phyloP scores from a whole-genome alignment of 2,113 vertebrate genomes.

The Triplophysa siluroides region DNA sequence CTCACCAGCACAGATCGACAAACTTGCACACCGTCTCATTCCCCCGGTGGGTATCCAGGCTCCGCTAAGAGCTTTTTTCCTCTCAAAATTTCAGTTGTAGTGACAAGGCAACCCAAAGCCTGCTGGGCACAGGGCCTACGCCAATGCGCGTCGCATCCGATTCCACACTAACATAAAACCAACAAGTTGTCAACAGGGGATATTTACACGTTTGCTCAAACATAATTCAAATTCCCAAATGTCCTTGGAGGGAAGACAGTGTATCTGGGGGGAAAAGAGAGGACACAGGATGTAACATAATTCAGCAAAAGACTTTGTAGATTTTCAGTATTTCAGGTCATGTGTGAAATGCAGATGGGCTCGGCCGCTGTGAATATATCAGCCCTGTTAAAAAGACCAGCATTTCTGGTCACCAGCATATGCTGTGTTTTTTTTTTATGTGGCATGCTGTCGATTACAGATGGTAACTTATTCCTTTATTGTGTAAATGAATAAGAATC shows the following conservation, averaged over 20 bases:
- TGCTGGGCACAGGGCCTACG: slow-evolving; percentile 38
- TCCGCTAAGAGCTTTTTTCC: slow-evolving; percentile 50
- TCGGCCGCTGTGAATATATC: background rate
- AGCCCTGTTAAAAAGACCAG: background rate
- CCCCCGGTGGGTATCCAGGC: slow-evolving; percentile 39
- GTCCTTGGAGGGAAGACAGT: slow-evolving; percentile 60
- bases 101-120: slow-evolving; percentile 56
- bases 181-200: slow-evolving; percentile 70
- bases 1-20: slow-evolving; percentile 56
- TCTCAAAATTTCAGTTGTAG: slow-evolving; percentile 58
- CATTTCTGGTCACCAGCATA: background rate
- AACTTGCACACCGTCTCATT: slow-evolving; percentile 46
- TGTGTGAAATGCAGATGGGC: background rate
- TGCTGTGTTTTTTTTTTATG: background rate
- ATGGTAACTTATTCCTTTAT: background rate
- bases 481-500: background rate
- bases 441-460: background rate
- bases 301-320: background rate
- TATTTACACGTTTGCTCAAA: slow-evolving; percentile 68
- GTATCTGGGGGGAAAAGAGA: slow-evolving; percentile 11
- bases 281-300: background rate
- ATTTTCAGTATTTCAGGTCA: slow-evolving; percentile 8
- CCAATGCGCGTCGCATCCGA: slow-evolving; percentile 66
- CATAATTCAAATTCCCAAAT: slow-evolving; percentile 69
- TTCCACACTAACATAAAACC: slow-evolving; percentile 67